phyloP scores from a whole-genome alignment of 2,888 invertebrate species.

The Drosophila cognata region DNA sequence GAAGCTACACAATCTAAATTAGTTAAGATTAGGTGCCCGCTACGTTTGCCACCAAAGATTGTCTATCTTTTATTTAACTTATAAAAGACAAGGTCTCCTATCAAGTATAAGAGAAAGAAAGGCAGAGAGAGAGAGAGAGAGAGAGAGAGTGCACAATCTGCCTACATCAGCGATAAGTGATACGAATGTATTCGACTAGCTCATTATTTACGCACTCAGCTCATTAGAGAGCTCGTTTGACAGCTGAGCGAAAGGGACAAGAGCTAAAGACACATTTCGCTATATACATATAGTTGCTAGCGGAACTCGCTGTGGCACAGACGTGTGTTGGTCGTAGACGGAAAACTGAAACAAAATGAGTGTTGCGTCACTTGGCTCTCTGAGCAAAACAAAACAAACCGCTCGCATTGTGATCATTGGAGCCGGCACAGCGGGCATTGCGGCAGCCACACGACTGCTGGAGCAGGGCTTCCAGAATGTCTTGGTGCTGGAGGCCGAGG shows the following conservation, averaged over 20 bases:
- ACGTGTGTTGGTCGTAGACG: constrained; percentile 8
- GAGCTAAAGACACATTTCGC: constrained; percentile 5
- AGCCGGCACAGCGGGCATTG: constrained; percentile 84
- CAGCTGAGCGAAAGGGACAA: constrained; percentile 14
- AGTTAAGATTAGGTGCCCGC: not conserved
- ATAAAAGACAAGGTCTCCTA: constrained; percentile 21
- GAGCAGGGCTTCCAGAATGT: constrained; percentile 85
- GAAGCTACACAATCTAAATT: not conserved
- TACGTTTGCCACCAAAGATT: not conserved
- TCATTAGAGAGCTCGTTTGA: constrained; percentile 21
- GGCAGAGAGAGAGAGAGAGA: not conserved
- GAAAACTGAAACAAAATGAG: constrained; percentile 42
- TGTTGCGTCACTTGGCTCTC: constrained; percentile 43
- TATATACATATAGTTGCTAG: constrained; percentile 45
- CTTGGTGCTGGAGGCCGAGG: constrained; percentile 87
- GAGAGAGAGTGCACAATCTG: constrained; percentile 3
- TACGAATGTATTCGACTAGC: not conserved
- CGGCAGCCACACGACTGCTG: constrained; percentile 84
- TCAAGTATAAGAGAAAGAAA: constrained; percentile 27
- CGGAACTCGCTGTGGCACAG: constrained; percentile 29
- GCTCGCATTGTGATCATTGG: constrained; percentile 83
- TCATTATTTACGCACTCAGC: constrained; percentile 9
- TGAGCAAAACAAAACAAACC: constrained; percentile 59
- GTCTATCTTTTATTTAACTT: not conserved
- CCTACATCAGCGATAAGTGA: constrained; percentile 14